phyloP scores from a whole-genome alignment of 2,797 vertebrate genomes.

The Leptatherina wallacei region DNA sequence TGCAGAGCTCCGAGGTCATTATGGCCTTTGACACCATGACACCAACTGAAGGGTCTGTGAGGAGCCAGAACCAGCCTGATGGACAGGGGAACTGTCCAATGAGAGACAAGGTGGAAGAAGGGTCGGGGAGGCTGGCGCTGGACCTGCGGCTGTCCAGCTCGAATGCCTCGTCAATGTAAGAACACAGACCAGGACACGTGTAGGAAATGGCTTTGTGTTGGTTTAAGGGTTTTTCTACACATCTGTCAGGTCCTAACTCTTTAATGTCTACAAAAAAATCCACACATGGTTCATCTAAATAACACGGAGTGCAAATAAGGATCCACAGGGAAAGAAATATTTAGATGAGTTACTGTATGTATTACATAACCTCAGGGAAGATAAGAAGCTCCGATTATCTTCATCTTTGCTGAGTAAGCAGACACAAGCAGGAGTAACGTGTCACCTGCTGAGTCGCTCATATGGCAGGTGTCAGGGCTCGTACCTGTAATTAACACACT shows the following conservation, averaged over 20 bases:
- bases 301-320: too few relatives aligned
- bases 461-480: conserved; percentile 18
- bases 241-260: too few relatives aligned
- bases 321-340: too few relatives aligned
- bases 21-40: conserved; percentile 86
- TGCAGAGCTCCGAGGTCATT: conserved; percentile 86
- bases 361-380: background rate
- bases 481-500: background rate
- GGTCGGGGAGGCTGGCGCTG: conserved; percentile 89
- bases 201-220: too few relatives aligned
- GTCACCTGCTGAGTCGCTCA: conserved; percentile 28
- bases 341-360: background rate
- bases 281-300: too few relatives aligned
- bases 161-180: conserved; percentile 95
- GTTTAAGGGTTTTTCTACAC: too few relatives aligned
- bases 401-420: conserved; percentile 6
- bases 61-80: conserved; percentile 56
- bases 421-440: conserved; percentile 10
- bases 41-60: conserved; percentile 58
- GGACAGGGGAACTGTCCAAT: conserved; percentile 56
- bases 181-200: background rate
- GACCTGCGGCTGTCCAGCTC: conserved; percentile 94
- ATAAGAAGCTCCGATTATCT: background rate
- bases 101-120: conserved; percentile 86
- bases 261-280: too few relatives aligned